A percentile compares a stretch with the other conserved stretches of the same genome.
Evolutionary conservation across 2,888 invertebrate species (phyloP).

Genomic region (Tetanocera ferruginea): DNA sequence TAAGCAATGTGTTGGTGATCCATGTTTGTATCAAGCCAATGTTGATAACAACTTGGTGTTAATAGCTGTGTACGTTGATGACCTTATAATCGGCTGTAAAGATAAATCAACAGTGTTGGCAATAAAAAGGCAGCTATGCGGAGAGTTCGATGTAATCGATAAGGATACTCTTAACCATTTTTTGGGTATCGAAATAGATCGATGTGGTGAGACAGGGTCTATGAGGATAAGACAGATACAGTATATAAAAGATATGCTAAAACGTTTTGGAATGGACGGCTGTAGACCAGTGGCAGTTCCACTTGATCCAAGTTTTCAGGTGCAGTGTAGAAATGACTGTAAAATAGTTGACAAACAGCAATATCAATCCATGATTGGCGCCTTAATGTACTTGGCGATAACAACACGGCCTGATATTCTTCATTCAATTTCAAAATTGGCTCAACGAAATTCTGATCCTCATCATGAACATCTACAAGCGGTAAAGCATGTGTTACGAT

Average conservation of each 20-base stretch:
- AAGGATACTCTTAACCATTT: too few relatives aligned
- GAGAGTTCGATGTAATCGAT: background rate
- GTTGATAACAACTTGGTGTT: constrained; percentile 24
- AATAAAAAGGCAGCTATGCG: constrained; percentile 24
- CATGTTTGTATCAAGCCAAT: constrained; percentile 31
- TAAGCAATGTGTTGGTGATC: constrained; percentile 33
- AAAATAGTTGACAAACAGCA: constrained; percentile 33
- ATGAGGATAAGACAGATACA: background rate
- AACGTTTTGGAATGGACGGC: constrained; percentile 24
- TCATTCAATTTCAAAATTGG: constrained; percentile 37
- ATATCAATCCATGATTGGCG: constrained; percentile 46
- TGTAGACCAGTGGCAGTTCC: constrained; percentile 37
- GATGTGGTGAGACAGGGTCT: too few relatives aligned
- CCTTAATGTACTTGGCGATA: constrained; percentile 43
- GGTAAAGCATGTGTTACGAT: constrained; percentile 40
- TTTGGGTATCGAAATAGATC: too few relatives aligned
- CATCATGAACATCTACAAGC: background rate
- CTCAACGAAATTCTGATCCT: too few relatives aligned
- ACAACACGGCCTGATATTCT: constrained; percentile 47
- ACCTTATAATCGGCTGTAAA: constrained; percentile 40
- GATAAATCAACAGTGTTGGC: constrained; percentile 29
- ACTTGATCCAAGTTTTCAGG: constrained; percentile 40
- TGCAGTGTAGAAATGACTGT: constrained; percentile 42
- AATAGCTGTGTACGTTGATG: constrained; percentile 42
- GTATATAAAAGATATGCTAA: background rate